phyloP scores from a whole-genome alignment of 37 sponge, comb jelly and placozoan genomes.

The Aplysina aerophoba region DNA sequence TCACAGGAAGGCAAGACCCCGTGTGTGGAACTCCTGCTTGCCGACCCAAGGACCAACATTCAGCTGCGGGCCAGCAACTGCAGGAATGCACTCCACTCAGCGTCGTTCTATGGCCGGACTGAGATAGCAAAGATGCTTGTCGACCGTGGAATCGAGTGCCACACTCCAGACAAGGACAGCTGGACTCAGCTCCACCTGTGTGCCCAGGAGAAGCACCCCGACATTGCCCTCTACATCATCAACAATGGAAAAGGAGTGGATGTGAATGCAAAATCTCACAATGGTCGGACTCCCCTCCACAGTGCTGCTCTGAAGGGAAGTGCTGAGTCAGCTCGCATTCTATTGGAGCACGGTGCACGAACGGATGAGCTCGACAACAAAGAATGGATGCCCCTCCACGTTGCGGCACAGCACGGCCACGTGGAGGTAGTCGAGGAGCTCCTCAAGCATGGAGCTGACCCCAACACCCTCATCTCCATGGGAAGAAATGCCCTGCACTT shows the following conservation, averaged over 20 bases:
- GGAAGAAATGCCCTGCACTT: slow-evolving; percentile 74
- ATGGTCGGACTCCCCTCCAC: slow-evolving; percentile 83
- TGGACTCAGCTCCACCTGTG: slow-evolving; percentile 89
- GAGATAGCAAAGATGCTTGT: slow-evolving; percentile 39
- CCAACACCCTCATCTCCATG: slow-evolving; percentile 67
- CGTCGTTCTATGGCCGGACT: slow-evolving; percentile 77
- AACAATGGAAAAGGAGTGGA: not conserved
- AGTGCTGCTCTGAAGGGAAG: slow-evolving; percentile 79
- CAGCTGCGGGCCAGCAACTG: slow-evolving; percentile 58
- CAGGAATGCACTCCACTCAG: slow-evolving; percentile 78
- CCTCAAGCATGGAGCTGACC: slow-evolving; percentile 40
- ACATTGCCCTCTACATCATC: slow-evolving; percentile 60
- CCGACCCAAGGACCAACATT: not conserved
- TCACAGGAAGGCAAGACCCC: slow-evolving; percentile 79
- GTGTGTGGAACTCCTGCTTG: slow-evolving; percentile 59
- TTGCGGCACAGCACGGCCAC: slow-evolving; percentile 80
- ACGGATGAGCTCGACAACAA: slow-evolving; percentile 54
- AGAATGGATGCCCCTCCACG: slow-evolving; percentile 78
- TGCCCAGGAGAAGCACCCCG: slow-evolving; percentile 77
- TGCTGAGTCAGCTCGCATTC: slow-evolving; percentile 24
- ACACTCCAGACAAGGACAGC: slow-evolving; percentile 68
- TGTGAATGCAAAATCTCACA: slow-evolving; percentile 59
- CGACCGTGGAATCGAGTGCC: slow-evolving; percentile 50
- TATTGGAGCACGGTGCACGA: slow-evolving; percentile 55
- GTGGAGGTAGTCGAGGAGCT: slow-evolving; percentile 53